phyloP scores from a whole-genome alignment of 2,888 invertebrate genomes.

The Drepanosiphum platanoidis region DNA sequence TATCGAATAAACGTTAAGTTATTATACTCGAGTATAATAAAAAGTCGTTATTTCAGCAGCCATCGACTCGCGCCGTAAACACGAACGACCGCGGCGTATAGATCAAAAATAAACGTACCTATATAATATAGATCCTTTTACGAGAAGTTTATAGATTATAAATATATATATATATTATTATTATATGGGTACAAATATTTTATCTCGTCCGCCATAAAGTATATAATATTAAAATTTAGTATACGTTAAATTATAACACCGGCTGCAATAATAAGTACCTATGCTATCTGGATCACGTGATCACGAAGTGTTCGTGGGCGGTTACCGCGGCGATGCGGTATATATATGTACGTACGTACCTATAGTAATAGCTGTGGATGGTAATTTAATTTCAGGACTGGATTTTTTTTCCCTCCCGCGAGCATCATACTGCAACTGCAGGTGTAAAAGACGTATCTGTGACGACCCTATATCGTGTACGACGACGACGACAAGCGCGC shows the following conservation, averaged over 20 bases:
- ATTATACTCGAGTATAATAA: too few species aligned
- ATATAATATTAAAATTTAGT: constrained; percentile 22
- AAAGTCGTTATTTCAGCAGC: constrained; percentile 25
- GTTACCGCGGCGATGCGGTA: too few species aligned
- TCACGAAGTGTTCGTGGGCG: constrained; percentile 62
- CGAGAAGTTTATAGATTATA: too few species aligned
- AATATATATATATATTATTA: too few species aligned
- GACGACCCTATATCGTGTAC: constrained; percentile 51
- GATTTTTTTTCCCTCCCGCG: constrained; percentile 47
- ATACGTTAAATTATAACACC: too few species aligned
- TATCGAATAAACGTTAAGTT: too few species aligned
- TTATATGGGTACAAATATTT: neutral
- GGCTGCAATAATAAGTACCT: constrained; percentile 36
- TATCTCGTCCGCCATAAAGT: constrained; percentile 20
- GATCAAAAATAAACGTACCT: too few species aligned
- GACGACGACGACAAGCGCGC: constrained; percentile 34
- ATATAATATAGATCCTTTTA: too few species aligned
- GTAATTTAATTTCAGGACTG: constrained; percentile 60
- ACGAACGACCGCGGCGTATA: too few species aligned
- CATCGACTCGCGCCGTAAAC: neutral
- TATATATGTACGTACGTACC: too few species aligned
- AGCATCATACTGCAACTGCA: constrained; percentile 37
- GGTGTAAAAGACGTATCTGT: constrained; percentile 59
- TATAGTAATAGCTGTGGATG: constrained; percentile 41
- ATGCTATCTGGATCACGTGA: constrained; percentile 37